phyloP scores from a whole-genome alignment of 2,113 vertebrate species.

The Equus przewalskii region DNA sequence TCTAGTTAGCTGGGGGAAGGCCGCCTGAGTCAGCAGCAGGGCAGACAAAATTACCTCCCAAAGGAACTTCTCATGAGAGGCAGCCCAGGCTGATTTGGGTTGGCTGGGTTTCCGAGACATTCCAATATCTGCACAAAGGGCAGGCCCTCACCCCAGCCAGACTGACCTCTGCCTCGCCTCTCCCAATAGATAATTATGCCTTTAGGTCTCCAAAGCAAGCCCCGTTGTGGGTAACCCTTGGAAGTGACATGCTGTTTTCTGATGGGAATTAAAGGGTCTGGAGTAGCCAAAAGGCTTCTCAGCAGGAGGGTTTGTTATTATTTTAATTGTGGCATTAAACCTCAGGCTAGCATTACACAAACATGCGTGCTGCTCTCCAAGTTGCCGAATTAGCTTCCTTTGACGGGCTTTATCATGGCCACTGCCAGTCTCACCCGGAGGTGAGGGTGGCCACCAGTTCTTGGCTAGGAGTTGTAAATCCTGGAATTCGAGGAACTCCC shows the following conservation, averaged over 20 bases:
- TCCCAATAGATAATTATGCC: constrained; percentile 60
- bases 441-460: not conserved
- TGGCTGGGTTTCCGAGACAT: constrained; percentile 79
- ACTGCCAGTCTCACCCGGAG: not conserved
- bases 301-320: constrained; percentile 68
- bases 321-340: constrained; percentile 71
- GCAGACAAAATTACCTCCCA: constrained; percentile 76
- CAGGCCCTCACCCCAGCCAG: constrained; percentile 65
- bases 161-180: constrained; percentile 70
- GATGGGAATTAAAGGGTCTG: constrained; percentile 68
- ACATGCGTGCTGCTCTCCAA: constrained; percentile 32
- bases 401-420: constrained; percentile 55
- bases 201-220: constrained; percentile 43
- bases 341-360: constrained; percentile 64
- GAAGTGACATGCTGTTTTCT: constrained; percentile 38
- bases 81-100: constrained; percentile 1
- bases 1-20: constrained; percentile 59
- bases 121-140: constrained; percentile 54
- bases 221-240: constrained; percentile 65
- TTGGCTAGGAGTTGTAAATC: constrained; percentile 41
- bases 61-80: constrained; percentile 73
- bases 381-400: constrained; percentile 62
- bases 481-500: not conserved
- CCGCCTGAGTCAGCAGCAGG: constrained; percentile 69
- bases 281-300: constrained; percentile 66